Evolutionary conservation across 2,113 vertebrate genomes (phyloP), one percentile per base, ranked within the genome.

Genomic region (Tupaia chinensis): DNA sequence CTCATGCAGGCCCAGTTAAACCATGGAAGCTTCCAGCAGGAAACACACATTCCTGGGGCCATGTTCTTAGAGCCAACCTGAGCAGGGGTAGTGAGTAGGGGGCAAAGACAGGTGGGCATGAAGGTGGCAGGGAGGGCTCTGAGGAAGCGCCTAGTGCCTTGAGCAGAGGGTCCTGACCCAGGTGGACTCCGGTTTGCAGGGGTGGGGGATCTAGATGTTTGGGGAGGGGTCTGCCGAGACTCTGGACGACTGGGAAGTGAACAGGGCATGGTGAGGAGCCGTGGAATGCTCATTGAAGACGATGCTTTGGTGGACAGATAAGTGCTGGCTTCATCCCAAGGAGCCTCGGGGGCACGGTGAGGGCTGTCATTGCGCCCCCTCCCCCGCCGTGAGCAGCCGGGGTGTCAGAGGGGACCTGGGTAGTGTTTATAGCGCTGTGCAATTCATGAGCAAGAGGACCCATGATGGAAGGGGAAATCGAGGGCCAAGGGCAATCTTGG

Each of bases 291-390:
- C 10, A 19, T 23, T 7, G 8, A 2, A 32, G 29, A 22, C 16
- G 29, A n/a, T 20, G 56, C 9, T 2, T 9, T 54, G 19, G 16
- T 1, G 3, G 29, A 22, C 29, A 12, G 5, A 3, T 29, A 4
- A 0, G 29, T 13, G 19, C 14, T 14, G 29, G 6, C 19, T 4
- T 2, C 56, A 23, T 12, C 9, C 7, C 27, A 77, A 10, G 29
- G 10, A 29, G 17, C 9, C 9, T 63, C 11, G 6, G 0, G 15
- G 56, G 20, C 1, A 6, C 1, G 10, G 2, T 4, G 0, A 1
- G 68, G 14, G 14, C 69, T 9, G 44, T 56, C 9, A 44, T 4
- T 7, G 0, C 34, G 23, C 14, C 27, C 22, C 4, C 25, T 0
- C 0, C 25, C 0, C 0, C 60, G 60, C 53, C 14, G 17, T 19